These are phyloP conservation scores for Crypturellus undulatus DNA, from an alignment of 2,113 vertebrate genomes.

Conservation along the genomic window DNA sequence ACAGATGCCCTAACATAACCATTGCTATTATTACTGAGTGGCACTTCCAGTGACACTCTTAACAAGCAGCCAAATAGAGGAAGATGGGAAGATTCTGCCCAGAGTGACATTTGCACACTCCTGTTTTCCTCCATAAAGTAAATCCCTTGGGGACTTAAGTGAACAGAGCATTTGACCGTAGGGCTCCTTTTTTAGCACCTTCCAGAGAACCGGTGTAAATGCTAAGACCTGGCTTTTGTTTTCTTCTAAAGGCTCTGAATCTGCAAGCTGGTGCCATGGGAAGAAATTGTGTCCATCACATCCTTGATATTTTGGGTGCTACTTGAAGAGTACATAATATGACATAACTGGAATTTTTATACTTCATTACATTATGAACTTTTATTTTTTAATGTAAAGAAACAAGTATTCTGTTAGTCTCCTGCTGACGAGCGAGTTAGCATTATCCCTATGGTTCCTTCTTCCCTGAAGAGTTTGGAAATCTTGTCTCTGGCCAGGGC, in stretches of 20 bases:
- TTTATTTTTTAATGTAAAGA: neutral
- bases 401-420: neutral
- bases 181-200: neutral
- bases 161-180: neutral
- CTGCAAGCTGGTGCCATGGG: neutral
- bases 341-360: neutral
- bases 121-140: neutral
- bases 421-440: neutral
- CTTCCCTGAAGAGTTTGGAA: neutral
- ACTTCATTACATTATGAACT: neutral
- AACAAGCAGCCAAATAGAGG: neutral
- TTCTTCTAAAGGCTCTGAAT: neutral
- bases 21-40: neutral
- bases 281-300: neutral
- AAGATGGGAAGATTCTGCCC: fast-evolving
- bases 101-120: neutral
- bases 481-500: neutral
- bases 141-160: neutral
- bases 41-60: neutral
- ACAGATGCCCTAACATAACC: neutral
- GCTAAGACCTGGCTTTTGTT: neutral
- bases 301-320: neutral
- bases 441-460: neutral
- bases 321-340: neutral
- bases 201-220: neutral